Evolutionary conservation across 1,140 invertebrate genomes (phyloP).

Genomic region (Saccostrea cuccullata): DNA sequence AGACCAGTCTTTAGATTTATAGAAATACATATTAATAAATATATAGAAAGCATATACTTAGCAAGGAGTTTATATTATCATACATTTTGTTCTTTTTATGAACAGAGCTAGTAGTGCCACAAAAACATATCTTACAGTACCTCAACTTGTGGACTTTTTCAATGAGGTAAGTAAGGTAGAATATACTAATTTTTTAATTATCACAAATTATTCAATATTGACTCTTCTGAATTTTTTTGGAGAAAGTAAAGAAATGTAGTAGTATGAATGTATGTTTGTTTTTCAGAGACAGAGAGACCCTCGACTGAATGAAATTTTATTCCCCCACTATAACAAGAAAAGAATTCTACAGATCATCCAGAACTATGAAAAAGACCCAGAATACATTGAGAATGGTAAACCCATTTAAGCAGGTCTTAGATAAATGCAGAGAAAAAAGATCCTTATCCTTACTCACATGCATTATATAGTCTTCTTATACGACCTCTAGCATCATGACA

Average conservation of each 20-base stretch:
- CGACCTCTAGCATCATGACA: no score
- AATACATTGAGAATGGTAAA: conserved; percentile 87
- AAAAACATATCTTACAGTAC: conserved; percentile 63
- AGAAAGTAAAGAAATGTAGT: neutral
- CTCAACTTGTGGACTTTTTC: conserved; percentile 91
- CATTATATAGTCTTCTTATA: no score
- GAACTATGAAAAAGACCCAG: conserved; percentile 94
- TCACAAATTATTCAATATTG: no score
- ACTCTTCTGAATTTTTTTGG: neutral
- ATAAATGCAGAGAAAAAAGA: no score
- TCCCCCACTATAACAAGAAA: conserved; percentile 97
- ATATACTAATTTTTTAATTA: no score
- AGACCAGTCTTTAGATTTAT: no score
- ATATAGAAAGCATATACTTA: no score
- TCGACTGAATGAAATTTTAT: conserved; percentile 98
- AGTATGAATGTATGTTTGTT: conserved; percentile 35
- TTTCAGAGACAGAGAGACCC: conserved; percentile 95
- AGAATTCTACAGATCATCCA: conserved; percentile 95
- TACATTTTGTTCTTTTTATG: neutral
- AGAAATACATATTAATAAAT: no score
- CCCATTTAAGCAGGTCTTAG: no score
- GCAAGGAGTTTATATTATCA: no score
- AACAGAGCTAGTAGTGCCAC: conserved; percentile 50
- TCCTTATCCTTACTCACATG: no score
- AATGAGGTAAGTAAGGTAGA: conserved; percentile 86